Percentiles rank a stretch among this genome's conserved stretches.
Evolutionary conservation across 2,888 invertebrate species (phyloP).

Genomic region (Chymomyza procnemis): DNA sequence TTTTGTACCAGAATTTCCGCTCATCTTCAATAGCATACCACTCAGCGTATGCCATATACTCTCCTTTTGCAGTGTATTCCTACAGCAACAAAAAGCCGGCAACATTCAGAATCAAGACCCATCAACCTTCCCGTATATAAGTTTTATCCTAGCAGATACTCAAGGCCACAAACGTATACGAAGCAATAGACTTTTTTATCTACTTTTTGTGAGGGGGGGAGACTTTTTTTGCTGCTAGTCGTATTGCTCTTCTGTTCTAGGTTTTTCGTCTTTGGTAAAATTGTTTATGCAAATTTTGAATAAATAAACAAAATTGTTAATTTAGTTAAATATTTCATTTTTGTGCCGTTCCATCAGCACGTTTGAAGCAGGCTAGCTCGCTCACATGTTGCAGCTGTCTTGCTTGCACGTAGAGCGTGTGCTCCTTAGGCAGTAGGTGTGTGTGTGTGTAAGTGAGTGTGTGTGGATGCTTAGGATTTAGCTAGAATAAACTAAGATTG

Average conservation of each 20-base stretch:
- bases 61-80: not conserved
- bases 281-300: conserved; percentile 75
- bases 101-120: not conserved
- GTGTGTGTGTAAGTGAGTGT: too few species aligned
- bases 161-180: conserved; percentile 46
- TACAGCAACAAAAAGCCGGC: not conserved
- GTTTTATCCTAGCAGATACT: conserved; percentile 16
- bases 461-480: too few species aligned
- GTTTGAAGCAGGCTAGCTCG: conserved; percentile 25
- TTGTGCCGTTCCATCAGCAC: conserved; percentile 72
- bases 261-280: conserved; percentile 72
- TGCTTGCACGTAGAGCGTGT: too few species aligned
- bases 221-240: not conserved
- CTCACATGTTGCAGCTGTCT: not conserved
- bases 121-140: not conserved
- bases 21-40: not conserved
- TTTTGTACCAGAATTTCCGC: too few species aligned
- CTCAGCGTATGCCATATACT: not conserved
- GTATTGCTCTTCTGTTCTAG: conserved; percentile 9
- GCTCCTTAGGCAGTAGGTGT: too few species aligned
- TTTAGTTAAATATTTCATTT: conserved; percentile 75
- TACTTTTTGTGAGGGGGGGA: not conserved
- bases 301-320: conserved; percentile 75
- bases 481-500: too few species aligned
- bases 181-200: conserved; percentile 61